phyloP scores from a whole-genome alignment of 2,888 invertebrate genomes.

The Chloromyia formosa region DNA sequence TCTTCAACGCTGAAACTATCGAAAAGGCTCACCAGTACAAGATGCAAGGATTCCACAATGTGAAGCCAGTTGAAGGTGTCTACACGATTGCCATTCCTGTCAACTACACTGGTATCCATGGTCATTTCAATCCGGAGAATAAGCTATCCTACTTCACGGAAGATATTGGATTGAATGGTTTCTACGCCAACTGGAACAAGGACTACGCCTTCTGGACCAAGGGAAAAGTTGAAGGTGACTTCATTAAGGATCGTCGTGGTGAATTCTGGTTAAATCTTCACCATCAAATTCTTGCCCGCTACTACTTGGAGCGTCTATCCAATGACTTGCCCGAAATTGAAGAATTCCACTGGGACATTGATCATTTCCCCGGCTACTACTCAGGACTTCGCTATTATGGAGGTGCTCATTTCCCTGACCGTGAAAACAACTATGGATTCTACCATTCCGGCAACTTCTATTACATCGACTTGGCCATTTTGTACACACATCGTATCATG shows the following conservation, averaged over 20 bases:
- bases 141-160: slow-evolving; percentile 77
- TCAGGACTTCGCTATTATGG: slow-evolving; percentile 72
- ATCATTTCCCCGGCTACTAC: slow-evolving; percentile 70
- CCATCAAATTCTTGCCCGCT: slow-evolving; percentile 65
- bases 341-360: slow-evolving; percentile 67
- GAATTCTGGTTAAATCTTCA: slow-evolving; percentile 65
- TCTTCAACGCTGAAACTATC: slow-evolving; percentile 69
- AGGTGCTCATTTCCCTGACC: slow-evolving; percentile 73
- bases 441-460: slow-evolving; percentile 59
- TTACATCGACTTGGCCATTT: slow-evolving; percentile 62
- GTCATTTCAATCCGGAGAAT: slow-evolving; percentile 70
- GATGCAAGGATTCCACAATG: slow-evolving; percentile 68
- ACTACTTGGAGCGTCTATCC: slow-evolving; percentile 70
- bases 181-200: slow-evolving; percentile 74
- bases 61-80: slow-evolving; percentile 64
- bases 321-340: slow-evolving; percentile 74
- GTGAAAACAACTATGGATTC: slow-evolving; percentile 68
- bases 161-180: slow-evolving; percentile 78
- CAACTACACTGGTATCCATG: slow-evolving; percentile 73
- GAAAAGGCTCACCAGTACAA: slow-evolving; percentile 65
- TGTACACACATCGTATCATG: slow-evolving; percentile 68
- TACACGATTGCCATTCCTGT: slow-evolving; percentile 71
- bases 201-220: slow-evolving; percentile 77
- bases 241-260: slow-evolving; percentile 62
- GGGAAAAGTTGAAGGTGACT: slow-evolving; percentile 61